Evolutionary conservation across 1,140 invertebrate genomes (phyloP).

Genomic region (Myzus persicae): DNA sequence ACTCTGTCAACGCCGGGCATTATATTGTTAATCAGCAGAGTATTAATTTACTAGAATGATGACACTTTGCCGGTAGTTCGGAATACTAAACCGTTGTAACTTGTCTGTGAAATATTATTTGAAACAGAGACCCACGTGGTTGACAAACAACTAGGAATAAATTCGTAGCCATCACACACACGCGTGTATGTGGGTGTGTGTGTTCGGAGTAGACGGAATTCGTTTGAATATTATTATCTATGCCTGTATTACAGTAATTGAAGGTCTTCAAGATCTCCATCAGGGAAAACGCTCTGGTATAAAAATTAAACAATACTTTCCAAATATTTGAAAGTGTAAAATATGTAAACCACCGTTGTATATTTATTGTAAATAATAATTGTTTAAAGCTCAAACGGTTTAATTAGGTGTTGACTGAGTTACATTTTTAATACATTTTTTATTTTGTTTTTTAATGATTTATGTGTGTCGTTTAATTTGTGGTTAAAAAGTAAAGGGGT

Average conservation of each 20-base stretch:
- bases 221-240: background rate
- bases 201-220: background rate
- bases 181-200: too few species aligned
- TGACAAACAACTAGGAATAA: background rate
- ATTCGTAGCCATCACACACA: background rate
- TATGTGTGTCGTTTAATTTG: too few species aligned
- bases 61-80: background rate
- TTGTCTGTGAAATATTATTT: background rate
- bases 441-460: too few species aligned
- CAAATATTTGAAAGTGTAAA: too few species aligned
- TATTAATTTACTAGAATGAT: background rate
- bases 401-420: too few species aligned
- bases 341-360: too few species aligned
- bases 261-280: background rate
- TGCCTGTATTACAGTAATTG: accelerated
- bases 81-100: background rate
- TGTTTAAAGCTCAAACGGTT: too few species aligned
- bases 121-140: too few species aligned
- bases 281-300: background rate
- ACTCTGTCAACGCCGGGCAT: background rate
- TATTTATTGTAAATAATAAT: too few species aligned
- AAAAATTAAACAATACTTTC: background rate
- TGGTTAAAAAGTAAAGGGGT: too few species aligned
- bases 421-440: too few species aligned
- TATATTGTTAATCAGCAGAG: background rate